Base-by-base conservation (phyloP, 2,888 invertebrate genomes). In the Cheilosia urbana region DNA sequence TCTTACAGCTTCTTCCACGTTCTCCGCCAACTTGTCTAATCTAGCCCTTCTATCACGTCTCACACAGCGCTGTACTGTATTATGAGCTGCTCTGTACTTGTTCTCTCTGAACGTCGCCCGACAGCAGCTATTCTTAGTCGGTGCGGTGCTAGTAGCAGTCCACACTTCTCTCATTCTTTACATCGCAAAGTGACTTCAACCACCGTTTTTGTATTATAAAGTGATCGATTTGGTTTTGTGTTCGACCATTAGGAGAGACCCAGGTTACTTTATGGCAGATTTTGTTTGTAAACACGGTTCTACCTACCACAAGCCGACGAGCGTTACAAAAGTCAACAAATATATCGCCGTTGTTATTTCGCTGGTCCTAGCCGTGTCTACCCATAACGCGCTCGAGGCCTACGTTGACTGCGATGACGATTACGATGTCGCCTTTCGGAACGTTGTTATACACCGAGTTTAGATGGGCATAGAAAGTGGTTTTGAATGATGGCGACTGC, bases 291-390 rank as follows among this genome's bases (percentile, higher is more conserved):
- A 27, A 27, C 4, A 21, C 21, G 2, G 21, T 21, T n/a, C n/a
- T n/a, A 42, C 42, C n/a, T 4, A 42, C 15, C 42, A 42, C 42
- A n/a, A 42, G n/a, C 42, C 4, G 42, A 42, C n/a, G n/a, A 42
- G n/a, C 15, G n/a, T 42, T 42, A 42, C 42, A 42, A n/a, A 42
- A 42, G 42, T 42, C n/a, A n/a, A 42, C 4, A 42, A 42, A n/a
- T 15, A 27, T 27, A 5, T 27, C 27, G 42, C 42, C 42, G 2
- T 2, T 15, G 42, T 42, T 15, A 15, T 42, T 21, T 21, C 21
- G 21, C 42, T 2, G 42, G 15, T 0, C 42, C 4, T 0, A 42
- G 1, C n/a, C 2, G 1, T 4, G n/a, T 0, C 1, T 1, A 1
- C 42, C 42, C 15, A 42, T 42, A 5, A 42, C 42, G 15, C 4